Evolutionary conservation across 1,140 invertebrate species (phyloP).

Genomic region (Sitobion miscanthi): DNA sequence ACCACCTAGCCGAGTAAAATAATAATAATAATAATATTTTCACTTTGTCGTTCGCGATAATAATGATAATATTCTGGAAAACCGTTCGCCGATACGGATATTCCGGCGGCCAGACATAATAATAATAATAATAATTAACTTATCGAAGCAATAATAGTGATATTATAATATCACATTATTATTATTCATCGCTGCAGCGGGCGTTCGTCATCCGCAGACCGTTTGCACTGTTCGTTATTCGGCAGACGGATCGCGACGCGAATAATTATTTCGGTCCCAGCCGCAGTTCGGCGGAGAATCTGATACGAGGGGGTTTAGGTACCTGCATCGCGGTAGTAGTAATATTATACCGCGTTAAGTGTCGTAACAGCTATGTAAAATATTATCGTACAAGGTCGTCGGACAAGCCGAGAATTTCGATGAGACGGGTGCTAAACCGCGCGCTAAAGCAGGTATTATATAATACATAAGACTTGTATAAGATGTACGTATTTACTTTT

Average conservation of each 20-base stretch:
- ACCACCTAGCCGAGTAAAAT: background rate
- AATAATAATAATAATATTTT: no score
- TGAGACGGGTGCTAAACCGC: background rate
- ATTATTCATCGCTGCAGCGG: no score
- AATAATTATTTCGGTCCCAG: no score
- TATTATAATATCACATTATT: no score
- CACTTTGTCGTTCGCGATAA: background rate
- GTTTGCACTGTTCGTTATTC: no score
- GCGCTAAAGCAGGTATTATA: background rate
- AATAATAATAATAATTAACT: no score
- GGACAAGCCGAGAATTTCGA: background rate
- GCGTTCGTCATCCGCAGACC: no score
- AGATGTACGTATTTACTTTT: background rate
- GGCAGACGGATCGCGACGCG: no score
- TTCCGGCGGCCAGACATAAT: background rate
- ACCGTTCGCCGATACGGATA: background rate
- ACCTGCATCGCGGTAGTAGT: no score
- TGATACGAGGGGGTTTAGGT: background rate
- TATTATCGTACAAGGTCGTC: background rate
- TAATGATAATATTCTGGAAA: background rate
- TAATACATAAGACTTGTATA: no score
- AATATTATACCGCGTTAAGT: background rate
- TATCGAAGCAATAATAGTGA: no score
- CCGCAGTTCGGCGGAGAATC: background rate
- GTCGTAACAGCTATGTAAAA: background rate